Base-by-base conservation (phyloP, 2,888 invertebrate species). In the Lasiommata megera region DNA sequence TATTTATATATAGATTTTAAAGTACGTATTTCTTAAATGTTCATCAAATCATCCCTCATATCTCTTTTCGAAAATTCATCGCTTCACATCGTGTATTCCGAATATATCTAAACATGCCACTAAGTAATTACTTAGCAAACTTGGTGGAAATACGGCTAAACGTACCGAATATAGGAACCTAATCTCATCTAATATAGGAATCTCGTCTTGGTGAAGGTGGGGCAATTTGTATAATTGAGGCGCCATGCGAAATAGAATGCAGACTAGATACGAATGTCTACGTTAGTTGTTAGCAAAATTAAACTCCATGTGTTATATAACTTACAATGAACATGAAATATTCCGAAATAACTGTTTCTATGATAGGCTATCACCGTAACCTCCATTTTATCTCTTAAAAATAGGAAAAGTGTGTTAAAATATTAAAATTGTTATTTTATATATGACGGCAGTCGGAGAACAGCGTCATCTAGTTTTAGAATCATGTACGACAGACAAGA, bases 171-270 rank as follows among this genome's bases (percentile, higher is more conserved):
- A 46, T n/a, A 16, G 31, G 29, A 28, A 44, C 44, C 56, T 50
- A 53, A 56, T 54, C n/a, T n/a, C n/a, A n/a, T n/a, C n/a, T n/a
- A n/a, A n/a, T n/a, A n/a, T n/a, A n/a, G n/a, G n/a, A n/a, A 54
- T 48, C 53, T 50, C 34, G 44, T 50, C 50, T 51, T 44, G 6
- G 43, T 38, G 34, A 50, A 12, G 37, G 18, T 37, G 16, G 40
- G 14, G 54, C 57, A 51, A 57, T 60, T 60, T 51, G 54, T 57
- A 54, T 54, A 54, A 60, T 57, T 51, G 57, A 17, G 18, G 48
- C 23, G 28, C 23, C 36, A 58, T 54, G 36, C 31, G 41, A 36
- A 51, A 52, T 34, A 36, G 31, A n/a, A 23, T n/a, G 14, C 23
- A 36, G 48, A 48, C 36, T 36, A 16, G 44, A 14, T 44, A 16